Conservation (phyloP, 2,797 vertebrate species). For the Choloepus didactylus region DNA sequence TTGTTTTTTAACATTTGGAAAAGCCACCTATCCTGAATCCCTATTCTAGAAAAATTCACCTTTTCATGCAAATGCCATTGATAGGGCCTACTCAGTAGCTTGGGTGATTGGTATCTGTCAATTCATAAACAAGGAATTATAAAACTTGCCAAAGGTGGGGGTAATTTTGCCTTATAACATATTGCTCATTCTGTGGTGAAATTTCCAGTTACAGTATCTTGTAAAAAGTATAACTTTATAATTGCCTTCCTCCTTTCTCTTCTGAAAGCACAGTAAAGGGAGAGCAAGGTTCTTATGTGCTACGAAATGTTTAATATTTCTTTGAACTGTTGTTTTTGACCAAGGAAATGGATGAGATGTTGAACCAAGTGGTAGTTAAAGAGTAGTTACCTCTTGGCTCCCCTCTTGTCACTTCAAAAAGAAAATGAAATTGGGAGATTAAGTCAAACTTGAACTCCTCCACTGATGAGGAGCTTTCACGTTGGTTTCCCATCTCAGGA, state of each 20-base stretch:
- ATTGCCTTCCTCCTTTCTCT: neutral
- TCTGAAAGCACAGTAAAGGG: neutral
- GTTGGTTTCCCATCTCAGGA: conserved; percentile 85
- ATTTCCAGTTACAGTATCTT: neutral
- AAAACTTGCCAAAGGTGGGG: conserved; percentile 51
- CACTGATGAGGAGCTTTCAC: neutral
- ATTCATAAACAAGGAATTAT: neutral
- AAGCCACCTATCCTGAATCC: neutral
- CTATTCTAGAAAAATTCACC: conserved; percentile 32
- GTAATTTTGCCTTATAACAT: conserved; percentile 42
- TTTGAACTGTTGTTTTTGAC: conserved; percentile 61
- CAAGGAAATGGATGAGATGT: conserved; percentile 63
- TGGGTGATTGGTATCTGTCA: neutral
- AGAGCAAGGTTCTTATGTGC: neutral
- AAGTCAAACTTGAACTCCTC: conserved; percentile 58
- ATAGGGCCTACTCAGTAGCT: neutral
- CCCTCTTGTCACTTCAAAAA: conserved; percentile 1
- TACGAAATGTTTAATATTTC: neutral
- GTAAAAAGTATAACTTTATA: neutral
- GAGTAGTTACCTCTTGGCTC: neutral
- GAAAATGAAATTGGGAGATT: conserved; percentile 35
- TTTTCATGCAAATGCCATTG: neutral
- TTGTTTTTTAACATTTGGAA: conserved; percentile 48
- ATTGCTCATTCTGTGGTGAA: neutral
- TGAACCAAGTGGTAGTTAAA: conserved; percentile 16